phyloP scores from a whole-genome alignment of 2,113 vertebrate species.

The Pseudolaguvia tuberculata region DNA sequence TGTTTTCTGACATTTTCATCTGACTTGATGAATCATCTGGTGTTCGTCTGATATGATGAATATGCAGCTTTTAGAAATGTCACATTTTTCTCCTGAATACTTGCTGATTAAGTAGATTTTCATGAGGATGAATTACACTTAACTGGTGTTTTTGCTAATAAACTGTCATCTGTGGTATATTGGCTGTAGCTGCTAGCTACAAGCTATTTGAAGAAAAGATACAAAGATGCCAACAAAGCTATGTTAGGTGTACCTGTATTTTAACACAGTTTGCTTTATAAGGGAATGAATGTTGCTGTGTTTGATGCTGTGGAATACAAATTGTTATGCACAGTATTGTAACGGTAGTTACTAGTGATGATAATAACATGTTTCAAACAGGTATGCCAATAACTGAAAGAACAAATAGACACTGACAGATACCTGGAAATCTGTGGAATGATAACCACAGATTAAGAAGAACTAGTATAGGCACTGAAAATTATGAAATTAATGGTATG shows the following conservation, averaged over 20 bases:
- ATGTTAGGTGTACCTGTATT: background rate
- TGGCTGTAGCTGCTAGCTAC: background rate
- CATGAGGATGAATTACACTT: background rate
- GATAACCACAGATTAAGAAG: background rate
- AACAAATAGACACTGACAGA: background rate
- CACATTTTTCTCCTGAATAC: conserved; percentile 23
- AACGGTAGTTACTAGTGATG: background rate
- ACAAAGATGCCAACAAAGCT: background rate
- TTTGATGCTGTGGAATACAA: background rate
- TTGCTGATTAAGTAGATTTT: conserved; percentile 20
- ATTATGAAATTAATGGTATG: background rate
- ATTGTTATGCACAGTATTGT: background rate
- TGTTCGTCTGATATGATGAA: conserved; percentile 43
- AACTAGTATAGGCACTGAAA: background rate
- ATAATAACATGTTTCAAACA: background rate
- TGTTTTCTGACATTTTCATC: conserved; percentile 39
- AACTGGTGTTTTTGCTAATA: background rate
- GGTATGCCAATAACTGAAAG: background rate
- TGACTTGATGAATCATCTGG: conserved; percentile 24
- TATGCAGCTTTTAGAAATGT: conserved; percentile 45
- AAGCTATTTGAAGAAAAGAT: background rate
- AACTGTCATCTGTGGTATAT: background rate
- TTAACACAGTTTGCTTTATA: background rate
- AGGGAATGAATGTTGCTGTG: background rate
- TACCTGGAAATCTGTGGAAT: background rate